Evolutionary conservation across 2,797 vertebrate species (phyloP).

Genomic region (Characodon lateralis): DNA sequence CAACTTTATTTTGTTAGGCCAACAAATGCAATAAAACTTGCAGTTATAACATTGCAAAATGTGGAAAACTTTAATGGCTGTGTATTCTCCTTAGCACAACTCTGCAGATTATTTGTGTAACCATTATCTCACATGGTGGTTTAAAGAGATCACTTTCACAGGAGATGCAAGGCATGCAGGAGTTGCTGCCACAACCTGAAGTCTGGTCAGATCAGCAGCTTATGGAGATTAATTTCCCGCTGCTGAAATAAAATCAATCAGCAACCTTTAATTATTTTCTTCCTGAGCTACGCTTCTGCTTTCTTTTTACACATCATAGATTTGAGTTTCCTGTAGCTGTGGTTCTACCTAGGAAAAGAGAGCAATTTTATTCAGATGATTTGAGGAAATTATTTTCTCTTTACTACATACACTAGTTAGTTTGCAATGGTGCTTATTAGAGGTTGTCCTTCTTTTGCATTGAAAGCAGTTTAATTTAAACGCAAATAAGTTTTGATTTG

Average conservation of each 20-base stretch:
- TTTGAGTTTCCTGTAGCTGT: background rate
- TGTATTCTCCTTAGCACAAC: background rate
- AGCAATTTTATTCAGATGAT: background rate
- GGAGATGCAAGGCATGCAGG: slow-evolving; percentile 4
- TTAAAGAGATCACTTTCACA: background rate
- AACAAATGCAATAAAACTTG: background rate
- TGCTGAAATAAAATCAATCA: slow-evolving; percentile 1
- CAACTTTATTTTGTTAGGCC: background rate
- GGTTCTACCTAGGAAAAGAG: background rate
- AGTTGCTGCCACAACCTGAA: slow-evolving; percentile 2
- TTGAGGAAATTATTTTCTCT: background rate
- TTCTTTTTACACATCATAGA: background rate
- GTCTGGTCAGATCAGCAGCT: background rate
- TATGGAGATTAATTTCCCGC: background rate
- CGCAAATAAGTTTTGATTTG: background rate
- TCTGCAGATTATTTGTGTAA: background rate
- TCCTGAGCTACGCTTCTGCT: background rate
- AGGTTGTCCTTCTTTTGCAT: background rate
- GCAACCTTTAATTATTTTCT: slow-evolving; percentile 4
- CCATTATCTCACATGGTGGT: background rate
- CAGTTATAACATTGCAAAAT: background rate
- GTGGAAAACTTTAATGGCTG: background rate
- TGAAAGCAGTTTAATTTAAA: background rate
- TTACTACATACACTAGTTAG: background rate
- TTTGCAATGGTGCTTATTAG: background rate